Conservation (phyloP, 2,797 vertebrate genomes). For the Poeciliopsis paucimaculata region DNA sequence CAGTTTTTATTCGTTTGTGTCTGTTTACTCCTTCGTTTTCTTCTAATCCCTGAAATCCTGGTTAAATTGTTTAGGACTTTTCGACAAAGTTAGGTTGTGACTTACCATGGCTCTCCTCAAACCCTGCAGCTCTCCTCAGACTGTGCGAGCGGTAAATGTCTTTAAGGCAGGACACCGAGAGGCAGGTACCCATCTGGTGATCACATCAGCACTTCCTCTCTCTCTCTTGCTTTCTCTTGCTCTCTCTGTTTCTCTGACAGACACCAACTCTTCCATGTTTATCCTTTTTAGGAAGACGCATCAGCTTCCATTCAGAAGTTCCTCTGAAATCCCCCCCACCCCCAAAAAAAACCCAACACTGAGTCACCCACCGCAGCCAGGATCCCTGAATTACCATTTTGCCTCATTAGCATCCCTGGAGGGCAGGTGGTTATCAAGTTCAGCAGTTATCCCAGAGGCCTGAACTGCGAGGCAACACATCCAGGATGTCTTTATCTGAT, state of each 20-base stretch:
- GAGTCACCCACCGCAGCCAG: neutral
- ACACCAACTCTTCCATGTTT: neutral
- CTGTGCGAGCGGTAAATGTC: constrained; percentile 44
- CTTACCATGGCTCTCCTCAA: constrained; percentile 61
- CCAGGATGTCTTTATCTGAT: constrained; percentile 9
- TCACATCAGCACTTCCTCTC: constrained; percentile 74
- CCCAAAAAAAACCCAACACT: neutral
- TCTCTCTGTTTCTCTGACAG: neutral
- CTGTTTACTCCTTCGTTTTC: neutral
- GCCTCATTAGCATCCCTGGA: constrained; percentile 1
- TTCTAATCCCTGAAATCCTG: neutral
- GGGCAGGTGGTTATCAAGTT: constrained; percentile 12
- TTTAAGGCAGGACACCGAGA: constrained; percentile 43
- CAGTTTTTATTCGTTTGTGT: neutral
- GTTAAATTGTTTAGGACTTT: neutral
- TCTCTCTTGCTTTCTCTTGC: neutral
- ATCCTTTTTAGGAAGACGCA: constrained; percentile 5
- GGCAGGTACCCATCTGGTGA: constrained; percentile 65
- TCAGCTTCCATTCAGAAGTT: neutral
- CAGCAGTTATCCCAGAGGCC: constrained; percentile 1
- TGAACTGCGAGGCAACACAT: neutral
- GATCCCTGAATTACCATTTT: neutral
- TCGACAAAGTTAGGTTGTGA: constrained; percentile 6
- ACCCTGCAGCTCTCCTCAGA: constrained; percentile 37
- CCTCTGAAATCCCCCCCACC: neutral